Conservation (phyloP, 1,140 invertebrate species). For the Formica selysi region DNA sequence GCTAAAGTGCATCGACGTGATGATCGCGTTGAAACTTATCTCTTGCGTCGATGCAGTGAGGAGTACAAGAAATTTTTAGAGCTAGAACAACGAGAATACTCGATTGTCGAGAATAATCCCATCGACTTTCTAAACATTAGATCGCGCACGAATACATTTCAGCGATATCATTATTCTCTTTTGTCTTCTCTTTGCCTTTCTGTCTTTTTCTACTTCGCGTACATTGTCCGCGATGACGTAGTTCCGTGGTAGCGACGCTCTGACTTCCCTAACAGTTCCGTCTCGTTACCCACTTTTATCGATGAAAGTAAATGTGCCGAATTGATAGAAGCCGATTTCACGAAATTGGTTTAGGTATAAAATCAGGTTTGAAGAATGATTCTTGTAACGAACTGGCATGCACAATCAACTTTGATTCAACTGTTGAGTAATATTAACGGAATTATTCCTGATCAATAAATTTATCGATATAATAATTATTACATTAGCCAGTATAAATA, state of each 20-base stretch:
- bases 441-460: not conserved
- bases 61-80: conserved; percentile 26
- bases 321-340: conserved; percentile 46
- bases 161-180: not conserved
- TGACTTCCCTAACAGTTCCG: conserved; percentile 25
- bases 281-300: conserved; percentile 43
- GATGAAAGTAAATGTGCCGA: conserved; percentile 20
- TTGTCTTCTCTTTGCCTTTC: not conserved
- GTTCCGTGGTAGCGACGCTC: conserved; percentile 3
- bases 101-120: not conserved
- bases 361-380: conserved; percentile 43
- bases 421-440: not conserved
- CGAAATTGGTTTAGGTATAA: conserved; percentile 25
- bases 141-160: conserved; percentile 12
- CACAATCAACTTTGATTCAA: conserved; percentile 23
- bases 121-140: not conserved
- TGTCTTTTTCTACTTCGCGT: not conserved
- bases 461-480: not conserved
- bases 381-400: not conserved
- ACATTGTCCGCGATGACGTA: conserved; percentile 9
- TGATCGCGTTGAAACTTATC: conserved; percentile 36
- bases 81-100: not conserved
- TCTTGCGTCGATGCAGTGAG: not conserved
- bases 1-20: conserved; percentile 36
- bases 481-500: not conserved